These are phyloP conservation scores for Chymomyza fuscimana DNA, from an alignment of 2,888 invertebrate genomes.

Conservation along the genomic window DNA sequence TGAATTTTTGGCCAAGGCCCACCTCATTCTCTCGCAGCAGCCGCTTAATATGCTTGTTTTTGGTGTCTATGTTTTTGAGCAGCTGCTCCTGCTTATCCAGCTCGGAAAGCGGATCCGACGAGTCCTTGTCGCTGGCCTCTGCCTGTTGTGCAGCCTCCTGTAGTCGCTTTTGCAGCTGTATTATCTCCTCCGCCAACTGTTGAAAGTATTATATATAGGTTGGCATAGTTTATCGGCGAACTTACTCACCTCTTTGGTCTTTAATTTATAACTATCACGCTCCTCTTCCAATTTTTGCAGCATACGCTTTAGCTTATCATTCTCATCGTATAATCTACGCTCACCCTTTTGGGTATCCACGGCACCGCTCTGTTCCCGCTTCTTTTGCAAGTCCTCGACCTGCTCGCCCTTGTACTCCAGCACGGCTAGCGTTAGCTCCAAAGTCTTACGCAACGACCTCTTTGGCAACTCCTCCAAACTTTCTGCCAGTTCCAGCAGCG, in stretches of 20 bases:
- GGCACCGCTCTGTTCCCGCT: constrained; percentile 46
- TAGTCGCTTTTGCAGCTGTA: constrained; percentile 70
- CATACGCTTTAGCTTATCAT: constrained; percentile 76
- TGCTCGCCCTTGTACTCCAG: constrained; percentile 76
- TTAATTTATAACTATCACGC: constrained; percentile 63
- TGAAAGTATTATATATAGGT: not conserved
- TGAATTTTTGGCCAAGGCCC: constrained; percentile 31
- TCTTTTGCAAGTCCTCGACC: constrained; percentile 56
- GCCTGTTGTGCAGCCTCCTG: constrained; percentile 69
- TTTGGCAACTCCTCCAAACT: constrained; percentile 76
- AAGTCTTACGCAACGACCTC: constrained; percentile 75
- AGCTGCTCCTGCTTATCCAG: constrained; percentile 81
- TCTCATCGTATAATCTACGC: constrained; percentile 73
- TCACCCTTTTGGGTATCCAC: constrained; percentile 33
- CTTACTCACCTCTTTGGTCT: constrained; percentile 68
- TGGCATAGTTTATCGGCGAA: not conserved
- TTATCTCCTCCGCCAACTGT: constrained; percentile 76
- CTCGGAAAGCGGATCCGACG: constrained; percentile 81
- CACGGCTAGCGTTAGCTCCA: constrained; percentile 75
- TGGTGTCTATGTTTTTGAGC: constrained; percentile 81
- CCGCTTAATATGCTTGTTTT: constrained; percentile 89
- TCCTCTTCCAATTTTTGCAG: constrained; percentile 76
- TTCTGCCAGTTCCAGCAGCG: constrained; percentile 66
- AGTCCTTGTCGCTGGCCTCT: constrained; percentile 79
- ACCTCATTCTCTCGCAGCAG: constrained; percentile 88